Base-by-base conservation (phyloP, 2,888 invertebrate genomes). In the Leucoma salicis region DNA sequence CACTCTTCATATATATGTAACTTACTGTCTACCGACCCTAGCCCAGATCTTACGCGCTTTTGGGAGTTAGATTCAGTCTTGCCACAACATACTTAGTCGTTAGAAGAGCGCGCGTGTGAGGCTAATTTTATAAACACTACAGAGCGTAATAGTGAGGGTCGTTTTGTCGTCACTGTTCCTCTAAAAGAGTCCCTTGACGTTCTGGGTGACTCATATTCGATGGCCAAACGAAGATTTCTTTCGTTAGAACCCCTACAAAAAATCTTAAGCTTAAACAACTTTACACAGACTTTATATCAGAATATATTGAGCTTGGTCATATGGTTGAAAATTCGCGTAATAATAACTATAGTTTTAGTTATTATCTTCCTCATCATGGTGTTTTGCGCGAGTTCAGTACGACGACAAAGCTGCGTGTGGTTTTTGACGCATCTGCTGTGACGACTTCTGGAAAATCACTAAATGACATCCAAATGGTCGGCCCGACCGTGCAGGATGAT, bases 21-120 rank as follows among this genome's bases (percentile, higher is more conserved):
- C 13, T 31, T 14, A 15, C n/a, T 10, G 10, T 8, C n/a, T 8
- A 8, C 7, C 3, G 3, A 31, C 1, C 10, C 2, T 15, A n/a
- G 7, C n/a, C n/a, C 14, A n/a, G 4, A 8, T 10, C 6, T 8
- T 13, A 11, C 3, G 12, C 18, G 18, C 18, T 63, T 63, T 40
- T 61, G 53, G 54, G 57, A 61, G 21, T 14, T 57, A 5, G 57
- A 63, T 7, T 25, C 42, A 10, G 28, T 60, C 14, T 34, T 53
- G 7, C 5, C 42, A 3, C 40, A 37, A 14, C 42, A 56, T n/a
- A 21, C 31, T 4, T 16, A 48, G 7, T 32, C 48, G 1, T 0
- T 2, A 0, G 58, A 58, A 21, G 57, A 60, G 35, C 39, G 4
- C 2, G 31, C 31, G 1, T 31, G 31, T n/a, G 31, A 31, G 15